phyloP scores from a whole-genome alignment of 2,888 invertebrate species.

The Thecocarcelia acutangulata region DNA sequence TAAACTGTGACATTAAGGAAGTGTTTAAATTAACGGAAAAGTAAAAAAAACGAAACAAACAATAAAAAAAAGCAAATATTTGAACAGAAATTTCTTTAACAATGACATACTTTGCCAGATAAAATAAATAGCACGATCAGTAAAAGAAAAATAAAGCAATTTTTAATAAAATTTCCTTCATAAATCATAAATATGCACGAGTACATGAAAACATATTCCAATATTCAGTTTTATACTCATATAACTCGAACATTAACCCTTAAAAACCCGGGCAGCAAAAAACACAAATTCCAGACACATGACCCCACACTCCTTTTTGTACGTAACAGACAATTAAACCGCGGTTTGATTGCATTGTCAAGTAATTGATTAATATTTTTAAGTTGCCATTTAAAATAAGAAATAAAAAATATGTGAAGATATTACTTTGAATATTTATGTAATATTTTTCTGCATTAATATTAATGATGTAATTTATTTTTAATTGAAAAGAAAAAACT shows the following conservation, averaged over 20 bases:
- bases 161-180: slow-evolving; percentile 22
- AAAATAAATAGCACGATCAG: slow-evolving; percentile 30
- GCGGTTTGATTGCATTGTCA: no score
- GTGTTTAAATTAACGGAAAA: slow-evolving; percentile 40
- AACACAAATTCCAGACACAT: neutral
- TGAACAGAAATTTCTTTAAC: slow-evolving; percentile 54
- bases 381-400: neutral
- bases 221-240: no score
- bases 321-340: slow-evolving; percentile 15
- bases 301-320: slow-evolving; percentile 48
- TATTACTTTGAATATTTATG: slow-evolving; percentile 11
- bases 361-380: neutral
- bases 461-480: no score
- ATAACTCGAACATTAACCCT: slow-evolving; percentile 4
- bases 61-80: slow-evolving; percentile 20
- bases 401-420: neutral
- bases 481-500: neutral
- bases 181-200: slow-evolving; percentile 42
- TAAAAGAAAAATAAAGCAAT: neutral
- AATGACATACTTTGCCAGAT: slow-evolving; percentile 43
- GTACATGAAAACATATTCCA: no score
- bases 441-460: no score
- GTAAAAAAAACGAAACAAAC: neutral
- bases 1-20: slow-evolving; percentile 61
- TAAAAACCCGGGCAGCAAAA: neutral